A percentile compares a stretch with the other conserved stretches of the same genome.
Conservation (phyloP, 2,797 vertebrate genomes). For the Amazonetta brasiliensis region DNA sequence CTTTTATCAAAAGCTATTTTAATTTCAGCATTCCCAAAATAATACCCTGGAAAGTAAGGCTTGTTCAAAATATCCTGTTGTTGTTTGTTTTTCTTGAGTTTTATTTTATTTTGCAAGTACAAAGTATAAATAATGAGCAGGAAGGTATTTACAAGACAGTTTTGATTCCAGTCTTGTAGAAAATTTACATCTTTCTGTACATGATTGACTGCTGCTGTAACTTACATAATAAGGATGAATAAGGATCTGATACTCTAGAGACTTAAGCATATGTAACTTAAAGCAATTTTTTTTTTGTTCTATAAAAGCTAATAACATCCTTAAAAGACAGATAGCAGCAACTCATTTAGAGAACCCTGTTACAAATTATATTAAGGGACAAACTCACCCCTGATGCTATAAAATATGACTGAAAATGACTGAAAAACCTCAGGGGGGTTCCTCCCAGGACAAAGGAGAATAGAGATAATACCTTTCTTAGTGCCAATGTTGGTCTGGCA, state of each 20-base stretch:
- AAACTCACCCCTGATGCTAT: fast-evolving
- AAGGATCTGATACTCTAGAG: background rate
- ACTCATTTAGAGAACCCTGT: background rate
- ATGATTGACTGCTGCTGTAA: background rate
- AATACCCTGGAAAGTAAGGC: background rate
- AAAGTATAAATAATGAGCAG: background rate
- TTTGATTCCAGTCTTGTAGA: background rate
- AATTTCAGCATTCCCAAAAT: background rate
- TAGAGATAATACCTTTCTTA: background rate
- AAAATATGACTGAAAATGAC: background rate
- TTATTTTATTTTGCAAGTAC: background rate
- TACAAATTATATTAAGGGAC: background rate
- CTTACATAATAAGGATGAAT: background rate
- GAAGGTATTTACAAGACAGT: background rate
- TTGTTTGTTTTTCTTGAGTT: background rate
- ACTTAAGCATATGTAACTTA: background rate
- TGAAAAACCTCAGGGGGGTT: background rate
- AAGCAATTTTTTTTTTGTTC: background rate
- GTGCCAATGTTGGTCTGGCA: background rate
- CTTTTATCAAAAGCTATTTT: background rate
- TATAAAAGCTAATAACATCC: background rate
- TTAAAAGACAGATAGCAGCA: background rate
- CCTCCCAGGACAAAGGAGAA: background rate
- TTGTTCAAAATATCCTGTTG: background rate
- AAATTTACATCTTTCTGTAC: background rate